Conservation (phyloP, 2,797 vertebrate genomes). For the Rhyacichthys aspro region DNA sequence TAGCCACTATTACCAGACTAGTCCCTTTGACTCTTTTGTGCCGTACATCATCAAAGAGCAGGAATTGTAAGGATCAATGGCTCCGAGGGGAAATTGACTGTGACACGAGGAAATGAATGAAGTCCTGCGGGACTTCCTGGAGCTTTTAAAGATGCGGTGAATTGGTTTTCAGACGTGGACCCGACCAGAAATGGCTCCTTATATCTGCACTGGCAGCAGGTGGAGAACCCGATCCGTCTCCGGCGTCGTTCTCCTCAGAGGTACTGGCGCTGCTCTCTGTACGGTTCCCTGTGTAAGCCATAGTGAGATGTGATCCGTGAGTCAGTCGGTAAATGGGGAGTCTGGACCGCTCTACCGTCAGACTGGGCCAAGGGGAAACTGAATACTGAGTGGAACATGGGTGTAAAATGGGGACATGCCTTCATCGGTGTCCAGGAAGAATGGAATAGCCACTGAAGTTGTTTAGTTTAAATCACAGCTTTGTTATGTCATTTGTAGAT, state of each 20-base stretch:
- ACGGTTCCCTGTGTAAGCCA: constrained; percentile 9
- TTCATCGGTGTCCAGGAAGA: neutral
- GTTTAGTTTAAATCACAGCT: no score
- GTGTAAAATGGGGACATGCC: constrained; percentile 1
- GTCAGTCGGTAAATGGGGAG: constrained; percentile 59
- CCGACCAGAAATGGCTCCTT: constrained; percentile 55
- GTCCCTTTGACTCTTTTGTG: neutral
- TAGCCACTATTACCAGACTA: neutral
- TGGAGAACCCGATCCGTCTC: constrained; percentile 63
- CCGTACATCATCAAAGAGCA: constrained; percentile 19
- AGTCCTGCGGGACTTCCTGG: constrained; percentile 66
- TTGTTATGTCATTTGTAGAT: no score
- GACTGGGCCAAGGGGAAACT: constrained; percentile 38
- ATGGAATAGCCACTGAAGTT: neutral
- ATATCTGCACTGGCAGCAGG: constrained; percentile 52
- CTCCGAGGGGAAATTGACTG: constrained; percentile 56
- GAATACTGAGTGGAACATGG: constrained; percentile 20
- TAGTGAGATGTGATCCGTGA: constrained; percentile 65
- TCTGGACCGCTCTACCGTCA: constrained; percentile 49
- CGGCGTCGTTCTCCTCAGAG: constrained; percentile 28
- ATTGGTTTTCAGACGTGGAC: constrained; percentile 64
- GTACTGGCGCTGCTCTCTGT: constrained; percentile 12
- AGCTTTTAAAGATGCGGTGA: constrained; percentile 65
- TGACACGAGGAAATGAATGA: constrained; percentile 61
- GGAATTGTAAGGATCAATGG: constrained; percentile 22